Evolutionary conservation across 2,797 vertebrate species (phyloP).

Genomic region (Intellagama lesueurii): DNA sequence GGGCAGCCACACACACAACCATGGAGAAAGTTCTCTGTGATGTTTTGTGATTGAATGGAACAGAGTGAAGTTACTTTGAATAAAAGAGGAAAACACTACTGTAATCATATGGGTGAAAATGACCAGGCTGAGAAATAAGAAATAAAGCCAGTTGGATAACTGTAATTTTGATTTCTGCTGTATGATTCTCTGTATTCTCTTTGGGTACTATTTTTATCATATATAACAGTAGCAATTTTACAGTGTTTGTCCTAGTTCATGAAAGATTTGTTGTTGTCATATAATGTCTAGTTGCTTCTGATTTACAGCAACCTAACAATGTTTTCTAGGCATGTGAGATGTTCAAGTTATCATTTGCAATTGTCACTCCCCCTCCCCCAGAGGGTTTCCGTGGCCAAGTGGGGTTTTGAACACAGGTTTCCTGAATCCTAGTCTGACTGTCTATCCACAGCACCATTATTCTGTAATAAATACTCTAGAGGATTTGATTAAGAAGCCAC

Average conservation of each 20-base stretch:
- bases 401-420: no score
- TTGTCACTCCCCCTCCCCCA: no score
- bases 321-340: no score
- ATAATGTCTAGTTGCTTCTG: no score
- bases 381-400: no score
- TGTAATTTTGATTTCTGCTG: slow-evolving; percentile 67
- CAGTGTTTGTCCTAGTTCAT: slow-evolving; percentile 56
- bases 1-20: no score
- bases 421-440: no score
- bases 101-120: slow-evolving; percentile 80
- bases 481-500: background rate
- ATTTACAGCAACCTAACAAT: no score
- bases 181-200: slow-evolving; percentile 79
- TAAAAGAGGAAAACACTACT: slow-evolving; percentile 78
- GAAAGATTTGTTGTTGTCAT: background rate
- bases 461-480: background rate
- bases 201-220: slow-evolving; percentile 76
- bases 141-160: slow-evolving; percentile 73
- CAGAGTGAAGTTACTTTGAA: slow-evolving; percentile 76
- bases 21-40: slow-evolving; percentile 30
- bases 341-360: no score
- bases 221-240: slow-evolving; percentile 66
- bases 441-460: background rate
- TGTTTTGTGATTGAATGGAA: slow-evolving; percentile 80
- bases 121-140: slow-evolving; percentile 69